phyloP scores from a whole-genome alignment of 30 jellyfish, hydroid and myxozoan genomes.

The Aurelia sp. region DNA sequence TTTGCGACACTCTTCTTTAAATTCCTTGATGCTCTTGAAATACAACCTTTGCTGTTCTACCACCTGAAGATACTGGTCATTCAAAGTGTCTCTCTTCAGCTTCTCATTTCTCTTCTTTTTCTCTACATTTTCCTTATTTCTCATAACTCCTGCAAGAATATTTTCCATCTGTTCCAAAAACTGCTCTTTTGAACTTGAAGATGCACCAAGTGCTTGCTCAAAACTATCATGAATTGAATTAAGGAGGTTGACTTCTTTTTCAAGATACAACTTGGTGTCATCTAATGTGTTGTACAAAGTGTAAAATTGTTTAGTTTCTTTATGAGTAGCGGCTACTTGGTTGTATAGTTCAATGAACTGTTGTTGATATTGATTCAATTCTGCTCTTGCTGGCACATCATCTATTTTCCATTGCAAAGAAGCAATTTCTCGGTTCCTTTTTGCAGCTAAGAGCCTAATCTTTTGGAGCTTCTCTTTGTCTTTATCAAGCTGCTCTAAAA shows the following conservation, averaged over 20 bases:
- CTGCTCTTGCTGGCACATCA: slow-evolving; percentile 97
- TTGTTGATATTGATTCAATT: slow-evolving; percentile 87
- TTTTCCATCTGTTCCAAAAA: slow-evolving; percentile 86
- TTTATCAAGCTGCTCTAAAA: slow-evolving; percentile 83
- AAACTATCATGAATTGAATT: slow-evolving; percentile 91
- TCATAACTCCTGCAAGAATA: slow-evolving; percentile 82
- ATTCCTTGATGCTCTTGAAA: slow-evolving; percentile 82
- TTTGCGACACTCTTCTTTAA: slow-evolving; percentile 97
- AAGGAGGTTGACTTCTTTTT: slow-evolving; percentile 82
- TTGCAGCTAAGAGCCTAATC: slow-evolving; percentile 86
- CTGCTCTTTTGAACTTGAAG: slow-evolving; percentile 78
- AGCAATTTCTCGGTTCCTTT: slow-evolving; percentile 95
- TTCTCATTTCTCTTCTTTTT: slow-evolving; percentile 80
- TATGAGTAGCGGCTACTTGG: slow-evolving; percentile 97
- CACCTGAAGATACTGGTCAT: slow-evolving; percentile 70
- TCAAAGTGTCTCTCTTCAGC: slow-evolving; percentile 72
- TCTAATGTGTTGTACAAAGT: slow-evolving; percentile 95
- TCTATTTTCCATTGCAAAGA: slow-evolving; percentile 96
- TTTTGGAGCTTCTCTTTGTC: slow-evolving; percentile 85
- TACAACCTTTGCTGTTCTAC: slow-evolving; percentile 89
- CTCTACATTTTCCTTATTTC: slow-evolving; percentile 78
- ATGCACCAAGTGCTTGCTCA: slow-evolving; percentile 71
- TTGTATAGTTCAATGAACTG: slow-evolving; percentile 91
- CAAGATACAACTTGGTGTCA: slow-evolving; percentile 93
- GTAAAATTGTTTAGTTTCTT: slow-evolving; percentile 97